Evolutionary conservation across 2,113 vertebrate genomes (phyloP), one percentile per base, ranked within the genome.

Genomic region (Glaucomys volans): DNA sequence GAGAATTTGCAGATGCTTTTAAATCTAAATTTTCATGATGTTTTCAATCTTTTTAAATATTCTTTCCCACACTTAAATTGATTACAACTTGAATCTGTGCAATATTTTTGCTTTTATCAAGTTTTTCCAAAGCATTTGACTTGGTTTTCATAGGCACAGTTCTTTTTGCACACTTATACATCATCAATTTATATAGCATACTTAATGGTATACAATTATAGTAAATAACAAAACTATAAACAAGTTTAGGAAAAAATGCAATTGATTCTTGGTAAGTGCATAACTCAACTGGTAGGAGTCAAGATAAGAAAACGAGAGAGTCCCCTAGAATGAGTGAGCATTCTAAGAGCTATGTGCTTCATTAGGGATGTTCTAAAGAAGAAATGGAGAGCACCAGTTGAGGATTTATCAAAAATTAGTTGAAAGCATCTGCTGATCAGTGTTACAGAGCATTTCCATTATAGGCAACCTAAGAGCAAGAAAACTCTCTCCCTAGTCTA

Each of bases 11-110:
- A 59, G 62, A 67, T 72, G 22, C 18, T 44, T 94, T 88, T 77
- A 88, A 62, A 77, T 85, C 35, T 75, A 50, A 71, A 44, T 47
- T 87, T 85, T 93, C 76, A 80, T 75, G n/a, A 89, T 75, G 77
- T 35, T 57, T 69, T 89, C 26, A 62, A 67, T 87, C 57, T 81
- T 83, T 47, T 62, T 71, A 71, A 28, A 13, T 77, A 92, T 93
- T 89, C 62, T 86, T 93, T 37, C 20, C 26, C 14, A 40, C 1
- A 44, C 28, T 83, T 94, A 87, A 81, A 67, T 44, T 69, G 72
- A 95, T 44, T 54, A 2, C 16, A 80, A 24, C 62, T 94, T 84
- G 74, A 72, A 69, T 92, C 14, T 90, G 4, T 74, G 16, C 86
- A 83, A 37, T 72, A 85, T 5, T 93, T 93, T 86, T 66, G 52